phyloP scores from a whole-genome alignment of 1,140 invertebrate species.

The Drosophila orena region DNA sequence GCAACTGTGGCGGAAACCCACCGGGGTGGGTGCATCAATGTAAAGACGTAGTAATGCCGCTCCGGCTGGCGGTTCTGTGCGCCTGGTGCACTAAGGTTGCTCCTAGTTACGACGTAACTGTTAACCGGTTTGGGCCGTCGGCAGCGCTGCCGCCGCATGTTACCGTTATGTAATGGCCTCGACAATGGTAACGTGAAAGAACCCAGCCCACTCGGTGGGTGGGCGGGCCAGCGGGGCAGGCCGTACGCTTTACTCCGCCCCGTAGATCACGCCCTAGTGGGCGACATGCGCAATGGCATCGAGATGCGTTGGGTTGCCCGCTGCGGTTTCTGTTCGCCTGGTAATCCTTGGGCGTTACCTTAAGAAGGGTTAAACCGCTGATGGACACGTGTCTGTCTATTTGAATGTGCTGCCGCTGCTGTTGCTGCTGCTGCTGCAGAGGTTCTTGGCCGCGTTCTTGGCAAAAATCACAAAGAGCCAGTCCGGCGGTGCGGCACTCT shows the following conservation, averaged over 20 bases:
- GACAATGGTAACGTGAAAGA: conserved; percentile 61
- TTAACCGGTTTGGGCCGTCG: conserved; percentile 62
- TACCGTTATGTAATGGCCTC: conserved; percentile 67
- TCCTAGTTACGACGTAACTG: conserved; percentile 85
- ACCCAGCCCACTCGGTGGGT: conserved; percentile 53
- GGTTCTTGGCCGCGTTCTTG: conserved; percentile 64
- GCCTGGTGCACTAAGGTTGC: conserved; percentile 82
- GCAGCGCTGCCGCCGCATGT: conserved; percentile 44
- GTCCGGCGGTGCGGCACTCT: conserved; percentile 41
- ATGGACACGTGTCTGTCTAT: conserved; percentile 84
- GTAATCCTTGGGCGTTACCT: conserved; percentile 85
- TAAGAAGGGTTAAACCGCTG: conserved; percentile 85
- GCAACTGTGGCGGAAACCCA: conserved; percentile 4
- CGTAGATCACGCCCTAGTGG: conserved; percentile 68
- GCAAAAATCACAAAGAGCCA: conserved; percentile 73
- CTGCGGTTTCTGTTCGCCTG: conserved; percentile 63
- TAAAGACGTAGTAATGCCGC: conserved; percentile 75
- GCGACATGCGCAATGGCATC: conserved; percentile 57
- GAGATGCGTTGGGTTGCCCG: neutral
- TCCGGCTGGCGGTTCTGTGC: conserved; percentile 39
- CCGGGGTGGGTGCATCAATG: conserved; percentile 26
- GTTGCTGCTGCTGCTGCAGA: conserved; percentile 55
- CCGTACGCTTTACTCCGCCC: conserved; percentile 63
- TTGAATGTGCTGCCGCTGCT: conserved; percentile 55
- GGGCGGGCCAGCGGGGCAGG: conserved; percentile 28